Percentiles rank a stretch among this genome's conserved stretches.
Evolutionary conservation across 1,140 invertebrate species (phyloP).

Genomic region (Leptoteleia sp.): DNA sequence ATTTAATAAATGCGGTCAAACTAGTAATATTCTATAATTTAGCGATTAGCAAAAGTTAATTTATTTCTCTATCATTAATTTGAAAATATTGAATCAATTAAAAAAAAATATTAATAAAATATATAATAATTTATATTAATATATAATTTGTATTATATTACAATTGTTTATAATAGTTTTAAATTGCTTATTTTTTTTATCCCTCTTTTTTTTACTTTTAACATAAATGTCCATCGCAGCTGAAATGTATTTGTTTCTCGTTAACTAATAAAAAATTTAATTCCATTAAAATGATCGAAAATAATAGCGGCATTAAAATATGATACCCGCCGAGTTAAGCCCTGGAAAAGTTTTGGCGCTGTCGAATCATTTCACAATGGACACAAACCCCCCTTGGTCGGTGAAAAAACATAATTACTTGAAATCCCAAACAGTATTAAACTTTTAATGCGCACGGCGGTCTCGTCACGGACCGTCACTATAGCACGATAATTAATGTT

Average conservation of each 20-base stretch:
- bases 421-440: slow-evolving; percentile 77
- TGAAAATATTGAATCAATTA: too few species aligned
- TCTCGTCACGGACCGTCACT: slow-evolving; percentile 54
- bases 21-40: too few species aligned
- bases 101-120: too few species aligned
- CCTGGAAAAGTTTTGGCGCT: slow-evolving; percentile 65
- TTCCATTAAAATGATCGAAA: slow-evolving; percentile 12
- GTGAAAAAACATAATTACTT: slow-evolving; percentile 76
- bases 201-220: too few species aligned
- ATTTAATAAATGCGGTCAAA: too few species aligned
- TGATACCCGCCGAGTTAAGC: slow-evolving; percentile 40
- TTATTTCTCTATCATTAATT: too few species aligned
- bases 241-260: neutral
- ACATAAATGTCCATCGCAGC: too few species aligned
- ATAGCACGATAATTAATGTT: slow-evolving; percentile 69
- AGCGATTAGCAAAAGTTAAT: too few species aligned
- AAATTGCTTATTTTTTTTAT: too few species aligned
- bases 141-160: too few species aligned
- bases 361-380: slow-evolving; percentile 74
- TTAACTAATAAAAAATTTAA: slow-evolving; percentile 13
- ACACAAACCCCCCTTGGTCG: slow-evolving; percentile 69
- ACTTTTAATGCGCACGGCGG: slow-evolving; percentile 70
- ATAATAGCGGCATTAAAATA: slow-evolving; percentile 36
- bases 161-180: too few species aligned
- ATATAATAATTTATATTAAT: too few species aligned